Evolutionary conservation across 2,113 vertebrate genomes (phyloP).

Genomic region (Tupaia chinensis): DNA sequence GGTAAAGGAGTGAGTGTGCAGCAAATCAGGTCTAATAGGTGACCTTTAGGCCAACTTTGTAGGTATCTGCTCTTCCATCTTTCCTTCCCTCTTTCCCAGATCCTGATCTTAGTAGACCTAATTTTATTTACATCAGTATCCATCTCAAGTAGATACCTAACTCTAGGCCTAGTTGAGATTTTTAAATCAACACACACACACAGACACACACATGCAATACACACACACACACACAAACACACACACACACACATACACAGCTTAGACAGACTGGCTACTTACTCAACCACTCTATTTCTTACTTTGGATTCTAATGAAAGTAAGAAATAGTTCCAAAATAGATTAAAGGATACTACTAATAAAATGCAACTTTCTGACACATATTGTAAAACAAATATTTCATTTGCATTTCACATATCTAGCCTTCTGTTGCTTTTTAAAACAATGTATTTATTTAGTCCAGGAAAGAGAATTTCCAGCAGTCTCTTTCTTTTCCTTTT

Average conservation of each 20-base stretch:
- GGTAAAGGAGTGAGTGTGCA: neutral
- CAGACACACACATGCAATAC: neutral
- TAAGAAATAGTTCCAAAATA: neutral
- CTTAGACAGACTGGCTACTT: neutral
- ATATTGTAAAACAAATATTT: neutral
- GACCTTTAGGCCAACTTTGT: neutral
- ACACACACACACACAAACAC: neutral
- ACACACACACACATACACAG: neutral
- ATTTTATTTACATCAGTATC: neutral
- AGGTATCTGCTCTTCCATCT: neutral
- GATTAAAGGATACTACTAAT: neutral
- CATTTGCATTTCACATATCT: neutral
- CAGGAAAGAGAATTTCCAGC: too few relatives aligned
- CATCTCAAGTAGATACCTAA: neutral
- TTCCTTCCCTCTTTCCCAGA: neutral
- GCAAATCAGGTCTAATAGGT: neutral
- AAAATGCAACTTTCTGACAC: neutral
- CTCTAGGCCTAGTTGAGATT: neutral
- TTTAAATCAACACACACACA: neutral
- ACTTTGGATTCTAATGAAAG: neutral
- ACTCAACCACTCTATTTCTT: neutral
- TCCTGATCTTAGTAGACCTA: neutral
- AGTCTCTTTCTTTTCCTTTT: neutral
- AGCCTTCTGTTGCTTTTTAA: neutral
- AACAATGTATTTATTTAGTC: neutral